Evolutionary conservation across 2,888 invertebrate genomes (phyloP), one percentile per base, ranked within the genome.

Genomic region (Petrolisthes manimaculis): DNA sequence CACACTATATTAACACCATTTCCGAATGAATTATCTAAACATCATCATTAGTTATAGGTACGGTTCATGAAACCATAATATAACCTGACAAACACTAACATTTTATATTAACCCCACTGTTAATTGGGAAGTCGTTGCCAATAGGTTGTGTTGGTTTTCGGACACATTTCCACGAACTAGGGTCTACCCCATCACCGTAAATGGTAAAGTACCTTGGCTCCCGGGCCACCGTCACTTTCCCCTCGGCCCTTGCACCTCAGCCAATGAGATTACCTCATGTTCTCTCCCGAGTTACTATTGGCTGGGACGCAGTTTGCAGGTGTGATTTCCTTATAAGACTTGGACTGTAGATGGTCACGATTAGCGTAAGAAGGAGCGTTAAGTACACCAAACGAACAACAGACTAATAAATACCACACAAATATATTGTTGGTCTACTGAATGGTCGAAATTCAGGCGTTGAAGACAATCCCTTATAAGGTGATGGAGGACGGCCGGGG

Each of bases 191-290:
- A 5, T 14, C 82, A 54, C 82, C 86, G 37, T 86, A 86, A 71
- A 86, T 51, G 86, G 86, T 75, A 82, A 86, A 86, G 86, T 86
- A 86, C 81, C 86, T 37, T 53, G 37, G 14, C 86, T n/a, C 80
- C 21, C 74, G 74, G 61, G 61, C 24, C 79, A 69, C n/a, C 85
- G 55, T 71, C 86, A 18, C 55, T 80, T 74, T 61, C 75, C 86
- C 82, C 53, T 77, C 14, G 56, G 71, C 86, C 51, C 61, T 21
- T 21, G 37, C 9, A 21, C 37, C 81, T n/a, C 75, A 8, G 12
- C 81, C 86, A 81, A 86, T 82, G 61, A 82, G 51, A 53, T n/a
- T 56, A 24, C 54, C n/a, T 67, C 4, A 18, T 79, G n/a, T 21
- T 51, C n/a, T 6, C 56, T 12, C 53, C 69, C 67, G 53, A 67